Conservation (phyloP, 2,888 invertebrate genomes). For the Aelia acuminata region DNA sequence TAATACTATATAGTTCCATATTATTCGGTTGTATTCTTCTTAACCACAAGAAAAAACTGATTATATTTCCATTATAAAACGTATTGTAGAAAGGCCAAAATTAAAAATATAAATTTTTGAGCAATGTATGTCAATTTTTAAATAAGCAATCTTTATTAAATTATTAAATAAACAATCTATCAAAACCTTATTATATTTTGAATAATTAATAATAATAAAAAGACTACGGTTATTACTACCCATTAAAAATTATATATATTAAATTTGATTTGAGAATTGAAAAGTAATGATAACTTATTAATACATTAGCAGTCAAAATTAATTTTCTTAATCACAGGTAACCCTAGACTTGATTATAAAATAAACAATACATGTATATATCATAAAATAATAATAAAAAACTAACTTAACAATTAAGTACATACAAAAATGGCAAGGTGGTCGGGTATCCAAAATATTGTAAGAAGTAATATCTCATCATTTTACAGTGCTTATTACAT, state of each 20-base stretch:
- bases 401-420: constrained; percentile 45
- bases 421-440: constrained; percentile 48
- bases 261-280: constrained; percentile 49
- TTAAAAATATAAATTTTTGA: neutral
- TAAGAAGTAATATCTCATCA: neutral
- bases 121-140: neutral
- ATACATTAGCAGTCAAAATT: constrained; percentile 51
- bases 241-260: neutral
- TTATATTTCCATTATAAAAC: neutral
- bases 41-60: neutral
- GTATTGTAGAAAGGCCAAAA: neutral
- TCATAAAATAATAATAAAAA: neutral
- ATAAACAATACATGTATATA: neutral
- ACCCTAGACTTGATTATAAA: constrained; percentile 40
- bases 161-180: neutral
- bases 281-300: constrained; percentile 33
- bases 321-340: constrained; percentile 51
- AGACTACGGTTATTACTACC: neutral
- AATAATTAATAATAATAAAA: neutral
- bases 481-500: neutral
- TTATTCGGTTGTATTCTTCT: neutral
- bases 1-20: neutral
- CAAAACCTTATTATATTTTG: neutral
- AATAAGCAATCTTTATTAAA: neutral
- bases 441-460: neutral